Evolutionary conservation across 2,797 vertebrate genomes (phyloP), one percentile per base, ranked within the genome.

Genomic region (Brachyalestes nurse): DNA sequence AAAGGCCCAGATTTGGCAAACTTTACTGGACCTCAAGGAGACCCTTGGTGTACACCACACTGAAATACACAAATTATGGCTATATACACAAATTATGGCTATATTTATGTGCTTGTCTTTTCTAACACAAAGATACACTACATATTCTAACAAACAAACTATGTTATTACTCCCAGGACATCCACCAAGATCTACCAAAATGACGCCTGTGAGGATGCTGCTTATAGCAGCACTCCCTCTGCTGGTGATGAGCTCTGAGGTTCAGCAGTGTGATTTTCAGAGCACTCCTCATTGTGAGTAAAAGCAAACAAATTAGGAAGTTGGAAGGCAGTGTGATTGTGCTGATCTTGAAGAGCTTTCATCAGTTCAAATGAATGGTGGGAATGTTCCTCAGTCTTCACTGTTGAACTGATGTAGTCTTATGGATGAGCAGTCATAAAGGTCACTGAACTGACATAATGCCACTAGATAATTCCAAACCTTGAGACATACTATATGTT

Each of bases 161-260:
- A 49, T 49, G 47, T 49, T 38, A 13, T 7, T 14, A 16, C 19
- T 53, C 10, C 70, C 57, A 70, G 64, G 16, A 23, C 10, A 60
- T 51, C 28, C 25, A 55, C 51, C 38, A 28, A 28, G 34, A 34
- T 10, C 51, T 40, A 17, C 34, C 47, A 79, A 47, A 49, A 83
- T 75, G 81, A 45, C 64, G 4, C n/a, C 16, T 23, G 21, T 78
- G 17, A 40, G 47, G 76, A 55, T 34, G 4, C 55, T 79, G 12
- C 45, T 83, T 21, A 62, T 38, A 19, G 28, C 72, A 47, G 55
- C 57, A 21, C 47, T 83, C 1, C 64, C 81, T 53, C 64, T 79
- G 57, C 55, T 79, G 60, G 65, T 69, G 17, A 64, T 66, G 38
- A 67, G 53, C 40, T 49, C 71, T 47, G 2, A 40, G 5, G 7